Conservation (phyloP, 2,888 invertebrate species). For the Rotaria sp. region DNA sequence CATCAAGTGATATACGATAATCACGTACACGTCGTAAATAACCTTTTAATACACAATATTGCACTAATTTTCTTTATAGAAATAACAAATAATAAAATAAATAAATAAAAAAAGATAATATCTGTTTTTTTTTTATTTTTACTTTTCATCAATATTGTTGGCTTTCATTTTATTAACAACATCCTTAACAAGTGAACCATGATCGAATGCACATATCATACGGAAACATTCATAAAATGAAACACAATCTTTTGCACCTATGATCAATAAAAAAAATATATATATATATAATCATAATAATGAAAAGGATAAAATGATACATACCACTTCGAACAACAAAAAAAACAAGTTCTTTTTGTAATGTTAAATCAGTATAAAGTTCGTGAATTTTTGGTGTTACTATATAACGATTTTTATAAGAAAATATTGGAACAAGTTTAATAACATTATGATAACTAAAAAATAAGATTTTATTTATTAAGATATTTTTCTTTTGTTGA, state of each 20-base stretch:
- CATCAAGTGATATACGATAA: neutral
- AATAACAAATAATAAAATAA: neutral
- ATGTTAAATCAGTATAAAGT: neutral
- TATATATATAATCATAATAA: neutral
- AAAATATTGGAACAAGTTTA: slow-evolving; percentile 19
- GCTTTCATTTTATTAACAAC: neutral
- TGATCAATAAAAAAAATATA: too few relatives aligned
- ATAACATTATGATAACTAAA: slow-evolving; percentile 6
- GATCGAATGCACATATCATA: slow-evolving; percentile 28
- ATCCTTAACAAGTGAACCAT: slow-evolving; percentile 16
- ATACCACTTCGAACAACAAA: slow-evolving; percentile 19
- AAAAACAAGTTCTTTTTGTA: neutral
- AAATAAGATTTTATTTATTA: too few relatives aligned
- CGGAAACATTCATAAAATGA: slow-evolving; percentile 12
- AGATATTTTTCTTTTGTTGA: too few relatives aligned
- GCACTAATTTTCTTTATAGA: neutral
- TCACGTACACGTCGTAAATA: slow-evolving; percentile 14
- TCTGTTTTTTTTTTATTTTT: neutral
- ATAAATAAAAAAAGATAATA: neutral
- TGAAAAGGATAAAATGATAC: neutral
- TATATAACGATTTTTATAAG: slow-evolving; percentile 23
- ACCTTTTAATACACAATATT: slow-evolving; percentile 14
- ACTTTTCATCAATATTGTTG: slow-evolving; percentile 28
- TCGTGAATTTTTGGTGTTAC: slow-evolving; percentile 14
- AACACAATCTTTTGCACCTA: neutral